Conservation (phyloP, 2,888 invertebrate genomes). For the Caenorhabditis becei region DNA sequence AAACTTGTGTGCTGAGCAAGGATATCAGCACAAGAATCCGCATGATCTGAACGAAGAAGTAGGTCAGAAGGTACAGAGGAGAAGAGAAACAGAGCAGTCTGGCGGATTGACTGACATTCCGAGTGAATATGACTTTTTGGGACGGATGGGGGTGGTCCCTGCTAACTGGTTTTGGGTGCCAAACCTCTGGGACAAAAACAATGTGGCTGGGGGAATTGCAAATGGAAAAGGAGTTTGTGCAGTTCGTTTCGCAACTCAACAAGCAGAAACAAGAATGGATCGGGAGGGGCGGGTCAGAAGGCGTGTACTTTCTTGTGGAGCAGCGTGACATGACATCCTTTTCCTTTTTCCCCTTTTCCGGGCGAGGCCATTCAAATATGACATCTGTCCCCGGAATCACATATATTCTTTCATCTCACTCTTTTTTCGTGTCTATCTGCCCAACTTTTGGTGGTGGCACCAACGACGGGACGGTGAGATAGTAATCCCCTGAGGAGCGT, state of each 20-base stretch:
- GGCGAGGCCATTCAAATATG: conserved; percentile 42
- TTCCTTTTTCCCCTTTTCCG: conserved; percentile 10
- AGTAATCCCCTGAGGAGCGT: conserved; percentile 43
- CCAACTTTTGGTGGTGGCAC: conserved; percentile 4
- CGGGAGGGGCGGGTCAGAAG: conserved; percentile 24
- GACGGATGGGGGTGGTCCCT: neutral
- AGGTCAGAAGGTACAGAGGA: neutral
- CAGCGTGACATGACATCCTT: conserved; percentile 55
- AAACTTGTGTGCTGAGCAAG: neutral
- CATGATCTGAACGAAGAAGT: conserved; percentile 31
- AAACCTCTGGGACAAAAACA: neutral
- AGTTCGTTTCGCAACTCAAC: neutral
- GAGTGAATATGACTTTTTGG: neutral
- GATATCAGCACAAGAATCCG: conserved; percentile 12
- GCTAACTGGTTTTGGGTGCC: neutral
- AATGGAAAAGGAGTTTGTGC: conserved; percentile 28
- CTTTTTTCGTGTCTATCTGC: conserved; percentile 18
- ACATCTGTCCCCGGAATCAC: conserved; percentile 51
- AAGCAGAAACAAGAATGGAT: conserved; percentile 23
- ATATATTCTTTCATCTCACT: conserved; percentile 48
- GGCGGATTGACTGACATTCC: neutral
- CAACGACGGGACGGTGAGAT: conserved; percentile 38
- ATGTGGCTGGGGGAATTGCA: neutral
- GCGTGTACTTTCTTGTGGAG: conserved; percentile 37
- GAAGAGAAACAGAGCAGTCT: conserved; percentile 21